phyloP scores from a whole-genome alignment of 2,888 invertebrate genomes.

The Tetragonisca angustula region DNA sequence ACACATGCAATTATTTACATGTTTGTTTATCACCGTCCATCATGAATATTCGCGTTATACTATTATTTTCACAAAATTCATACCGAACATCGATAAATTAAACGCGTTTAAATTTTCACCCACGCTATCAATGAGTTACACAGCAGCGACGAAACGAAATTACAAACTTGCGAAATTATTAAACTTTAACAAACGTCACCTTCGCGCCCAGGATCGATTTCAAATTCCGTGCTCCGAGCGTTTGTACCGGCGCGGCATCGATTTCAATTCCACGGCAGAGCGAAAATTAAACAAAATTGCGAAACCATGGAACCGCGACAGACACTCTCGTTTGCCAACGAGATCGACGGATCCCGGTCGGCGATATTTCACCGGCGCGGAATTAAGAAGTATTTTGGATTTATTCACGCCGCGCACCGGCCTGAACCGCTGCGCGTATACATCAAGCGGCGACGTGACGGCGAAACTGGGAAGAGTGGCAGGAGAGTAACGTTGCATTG shows the following conservation, averaged over 20 bases:
- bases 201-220: no score
- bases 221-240: no score
- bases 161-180: neutral
- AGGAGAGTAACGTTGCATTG: conserved; percentile 65
- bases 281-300: no score
- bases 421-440: conserved; percentile 23
- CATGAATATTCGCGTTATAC: neutral
- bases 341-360: neutral
- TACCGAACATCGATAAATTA: neutral
- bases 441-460: conserved; percentile 41
- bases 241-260: no score
- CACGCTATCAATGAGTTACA: neutral
- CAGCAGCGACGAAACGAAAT: no score
- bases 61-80: neutral
- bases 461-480: conserved; percentile 28
- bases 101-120: neutral
- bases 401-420: conserved; percentile 22
- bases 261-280: no score
- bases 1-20: neutral
- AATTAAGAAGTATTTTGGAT: conserved; percentile 25
- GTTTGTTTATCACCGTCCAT: neutral
- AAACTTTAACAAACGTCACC: neutral
- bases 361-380: neutral
- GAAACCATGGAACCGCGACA: no score
- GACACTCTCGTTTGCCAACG: no score